Base-by-base conservation (phyloP, 2,113 vertebrate species). In the Bubo blakistoni region DNA sequence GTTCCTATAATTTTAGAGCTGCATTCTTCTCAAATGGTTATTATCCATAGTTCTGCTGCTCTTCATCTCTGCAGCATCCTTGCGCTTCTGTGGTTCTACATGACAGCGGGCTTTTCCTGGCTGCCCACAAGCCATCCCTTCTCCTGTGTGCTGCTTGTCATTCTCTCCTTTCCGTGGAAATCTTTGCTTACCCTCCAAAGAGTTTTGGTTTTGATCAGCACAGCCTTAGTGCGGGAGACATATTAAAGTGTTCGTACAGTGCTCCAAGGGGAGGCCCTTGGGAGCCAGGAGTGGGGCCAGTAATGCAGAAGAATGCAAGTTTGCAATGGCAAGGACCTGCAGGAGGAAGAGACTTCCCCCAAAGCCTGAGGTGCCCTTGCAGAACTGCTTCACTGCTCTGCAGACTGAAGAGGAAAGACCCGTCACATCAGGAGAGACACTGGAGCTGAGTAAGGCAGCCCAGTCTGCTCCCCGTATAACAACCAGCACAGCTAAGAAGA, bases 131-230 rank as follows among this genome's bases (percentile, higher is more conserved):
- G 29, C 29, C 63, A 26, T 9, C n/a, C 57, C 44, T 10, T 25
- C 42, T 67, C 30, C 54, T 4, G 2, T 2, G 9, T 5, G 27
- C 32, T 9, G 7, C 47, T 10, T 1, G 9, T 13, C 57, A 1
- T 14, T 22, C 29, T 16, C 47, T 29, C 13, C 61, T 42, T 55
- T 6, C 17, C 8, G 1, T 2, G n/a, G 49, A 38, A 29, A 46
- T 16, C 73, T 18, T 38, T 2, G 9, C 19, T 25, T 18, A 2
- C 25, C 20, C 47, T 26, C 40, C 40, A 1, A 7, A 4, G 36
- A 7, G 16, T 19, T 34, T 9, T 9, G 2, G 6, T 2, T 5
- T 9, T 5, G 25, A 9, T 4, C 7, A 13, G 24, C 40, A 1
- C 49, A 11, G 51, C 38, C 19, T 17, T 16, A 2, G 38, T 5